Evolutionary conservation across 2,888 invertebrate genomes (phyloP), one percentile per base, ranked within the genome.

Genomic region (Anthophora plumipes): DNA sequence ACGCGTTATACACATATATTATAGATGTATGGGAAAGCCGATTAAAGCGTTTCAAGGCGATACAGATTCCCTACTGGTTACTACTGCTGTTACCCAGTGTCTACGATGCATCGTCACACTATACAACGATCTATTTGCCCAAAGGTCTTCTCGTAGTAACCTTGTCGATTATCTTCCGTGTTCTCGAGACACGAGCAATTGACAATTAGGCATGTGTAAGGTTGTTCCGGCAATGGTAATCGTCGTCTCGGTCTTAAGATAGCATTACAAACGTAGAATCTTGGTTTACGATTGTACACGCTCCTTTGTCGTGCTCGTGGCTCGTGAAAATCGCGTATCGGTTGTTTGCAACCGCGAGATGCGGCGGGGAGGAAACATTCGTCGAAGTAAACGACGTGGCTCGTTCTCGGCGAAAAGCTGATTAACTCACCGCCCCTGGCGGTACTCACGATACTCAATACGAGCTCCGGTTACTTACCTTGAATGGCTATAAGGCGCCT

Each of bases 401-500:
- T 76, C 60, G 68, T 50, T 50, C 52, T 11, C 60, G 66, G 63
- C 77, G 79, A 84, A 82, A 86, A 86, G 79, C 85, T 85, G 84
- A 86, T 88, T 86, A 85, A 84, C 79, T 74, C 80, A 61, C 83
- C 77, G 77, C 81, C 73, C 73, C 69, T 66, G 80, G 82, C 77
- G 66, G 61, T 77, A 79, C 80, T 83, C 83, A 75, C 72, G 86
- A 81, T 85, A 85, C 83, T 85, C 83, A 83, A 85, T 71, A 71
- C 75, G 83, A 75, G 81, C 83, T 85, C 75, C 77, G 81, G 78
- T 85, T 85, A 85, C 77, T 83, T 77, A 78, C 74, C 77, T 82
- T 66, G 83, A 63, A 83, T 85, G 78, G 78, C 64, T 76, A 48
- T 76, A 81, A 83, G 69, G 77, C 77, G 64, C 50, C 75, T 43